Percentiles rank a stretch among this genome's conserved stretches.
Conservation (phyloP, 2,797 vertebrate species). For the Molossus molossus region DNA sequence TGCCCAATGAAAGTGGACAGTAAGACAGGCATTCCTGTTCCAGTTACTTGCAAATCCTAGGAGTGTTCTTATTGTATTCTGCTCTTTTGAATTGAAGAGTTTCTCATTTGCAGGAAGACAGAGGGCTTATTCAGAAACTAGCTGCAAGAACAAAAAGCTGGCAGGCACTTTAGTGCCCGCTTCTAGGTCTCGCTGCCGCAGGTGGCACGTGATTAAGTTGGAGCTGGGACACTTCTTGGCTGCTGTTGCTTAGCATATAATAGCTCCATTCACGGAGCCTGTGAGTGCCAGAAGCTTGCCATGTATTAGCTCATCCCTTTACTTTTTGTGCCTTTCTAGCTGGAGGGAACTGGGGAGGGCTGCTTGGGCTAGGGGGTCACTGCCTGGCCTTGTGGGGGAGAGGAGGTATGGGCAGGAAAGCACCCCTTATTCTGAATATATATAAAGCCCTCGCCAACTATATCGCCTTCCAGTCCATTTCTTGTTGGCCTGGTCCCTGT, state of each 20-base stretch:
- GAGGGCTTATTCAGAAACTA: slow-evolving; percentile 78
- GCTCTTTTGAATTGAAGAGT: slow-evolving; percentile 66
- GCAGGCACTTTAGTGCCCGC: slow-evolving; percentile 68
- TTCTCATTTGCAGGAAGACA: slow-evolving; percentile 74
- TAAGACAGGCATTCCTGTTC: background rate
- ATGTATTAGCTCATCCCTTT: slow-evolving; percentile 73
- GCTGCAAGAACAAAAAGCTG: slow-evolving; percentile 50
- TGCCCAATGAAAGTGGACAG: background rate
- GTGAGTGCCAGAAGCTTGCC: background rate
- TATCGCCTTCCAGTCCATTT: background rate
- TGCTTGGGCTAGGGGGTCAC: background rate
- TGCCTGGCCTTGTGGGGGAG: background rate
- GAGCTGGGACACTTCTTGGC: slow-evolving; percentile 63
- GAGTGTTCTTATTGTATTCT: slow-evolving; percentile 40
- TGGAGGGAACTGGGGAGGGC: slow-evolving; percentile 48
- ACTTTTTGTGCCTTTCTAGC: slow-evolving; percentile 57
- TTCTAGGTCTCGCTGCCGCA: slow-evolving; percentile 55
- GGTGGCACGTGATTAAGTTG: slow-evolving; percentile 71
- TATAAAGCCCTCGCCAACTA: background rate
- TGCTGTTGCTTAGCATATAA: slow-evolving; percentile 53
- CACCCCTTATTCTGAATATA: background rate
- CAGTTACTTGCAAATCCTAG: slow-evolving; percentile 57
- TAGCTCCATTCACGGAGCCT: slow-evolving; percentile 68
- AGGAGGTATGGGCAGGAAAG: background rate
- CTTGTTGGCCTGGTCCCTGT: background rate